Conservation (phyloP, 2,888 invertebrate genomes). For the Sabatieria punctata region DNA sequence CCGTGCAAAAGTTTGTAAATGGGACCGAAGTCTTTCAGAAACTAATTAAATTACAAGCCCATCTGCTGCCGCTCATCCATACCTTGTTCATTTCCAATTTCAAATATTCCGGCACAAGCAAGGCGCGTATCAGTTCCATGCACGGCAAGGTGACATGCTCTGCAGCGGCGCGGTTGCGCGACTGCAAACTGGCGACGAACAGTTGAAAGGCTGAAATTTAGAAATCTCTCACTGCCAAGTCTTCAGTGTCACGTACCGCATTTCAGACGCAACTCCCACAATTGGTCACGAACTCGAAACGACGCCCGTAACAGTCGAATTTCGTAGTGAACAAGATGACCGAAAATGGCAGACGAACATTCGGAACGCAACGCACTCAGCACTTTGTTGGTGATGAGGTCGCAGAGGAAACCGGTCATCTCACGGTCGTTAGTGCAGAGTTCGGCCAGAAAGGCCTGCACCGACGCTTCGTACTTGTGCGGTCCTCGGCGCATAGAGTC, state of each 20-base stretch:
- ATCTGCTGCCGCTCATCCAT: too few species aligned
- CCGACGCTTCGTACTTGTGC: not conserved
- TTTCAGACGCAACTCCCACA: slow-evolving; percentile 5
- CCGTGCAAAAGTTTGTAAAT: too few species aligned
- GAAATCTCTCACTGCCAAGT: not conserved
- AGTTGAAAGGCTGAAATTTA: not conserved
- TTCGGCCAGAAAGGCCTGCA: not conserved
- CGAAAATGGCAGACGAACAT: not conserved
- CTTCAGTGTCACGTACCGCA: not conserved
- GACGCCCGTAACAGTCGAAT: slow-evolving; percentile 1
- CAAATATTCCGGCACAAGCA: too few species aligned
- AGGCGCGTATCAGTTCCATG: not conserved
- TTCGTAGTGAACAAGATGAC: not conserved
- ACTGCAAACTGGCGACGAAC: not conserved
- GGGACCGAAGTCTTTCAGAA: too few species aligned
- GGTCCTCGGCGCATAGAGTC: not conserved
- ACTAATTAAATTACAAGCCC: too few species aligned
- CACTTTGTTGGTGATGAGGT: not conserved
- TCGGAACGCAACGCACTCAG: not conserved
- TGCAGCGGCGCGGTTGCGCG: not conserved
- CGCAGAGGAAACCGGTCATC: not conserved
- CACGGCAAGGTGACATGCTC: slow-evolving; percentile 4
- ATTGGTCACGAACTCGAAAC: slow-evolving; percentile 1
- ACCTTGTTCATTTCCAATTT: too few species aligned
- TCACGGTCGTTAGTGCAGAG: not conserved